These are phyloP conservation scores for Hyposoter dolosus DNA, from an alignment of 2,888 invertebrate species.

Conservation along the genomic window DNA sequence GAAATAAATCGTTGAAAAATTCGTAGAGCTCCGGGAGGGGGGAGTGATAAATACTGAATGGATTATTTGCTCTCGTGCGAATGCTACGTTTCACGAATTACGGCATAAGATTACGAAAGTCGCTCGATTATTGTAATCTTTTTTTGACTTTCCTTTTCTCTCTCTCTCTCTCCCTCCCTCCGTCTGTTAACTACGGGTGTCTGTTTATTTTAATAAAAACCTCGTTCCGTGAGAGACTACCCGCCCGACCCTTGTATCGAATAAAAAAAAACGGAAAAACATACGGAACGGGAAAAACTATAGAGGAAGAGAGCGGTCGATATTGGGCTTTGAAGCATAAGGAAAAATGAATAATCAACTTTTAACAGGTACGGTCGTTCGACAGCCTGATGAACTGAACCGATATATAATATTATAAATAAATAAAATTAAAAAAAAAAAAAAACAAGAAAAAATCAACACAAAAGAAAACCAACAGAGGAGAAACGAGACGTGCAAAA, in stretches of 20 bases:
- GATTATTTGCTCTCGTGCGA: conserved; percentile 16
- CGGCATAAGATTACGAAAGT: conserved; percentile 21
- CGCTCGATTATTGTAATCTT: conserved; percentile 24
- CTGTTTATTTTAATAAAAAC: background rate
- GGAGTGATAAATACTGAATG: background rate
- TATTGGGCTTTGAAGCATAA: conserved; percentile 42
- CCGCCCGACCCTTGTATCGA: background rate
- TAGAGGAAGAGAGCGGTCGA: conserved; percentile 45
- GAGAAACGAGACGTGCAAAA: conserved; percentile 31
- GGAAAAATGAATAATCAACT: conserved; percentile 41
- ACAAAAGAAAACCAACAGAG: conserved; percentile 3
- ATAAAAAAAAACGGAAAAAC: background rate
- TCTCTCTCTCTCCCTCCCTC: background rate
- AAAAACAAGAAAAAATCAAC: background rate
- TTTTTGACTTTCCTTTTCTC: background rate
- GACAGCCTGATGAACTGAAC: conserved; percentile 56
- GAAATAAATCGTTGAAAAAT: conserved; percentile 21
- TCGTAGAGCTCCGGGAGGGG: background rate
- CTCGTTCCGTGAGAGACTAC: background rate
- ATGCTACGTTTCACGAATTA: conserved; percentile 14
- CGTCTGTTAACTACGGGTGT: conserved; percentile 9
- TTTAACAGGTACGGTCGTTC: conserved; percentile 56
- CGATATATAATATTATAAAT: conserved; percentile 42
- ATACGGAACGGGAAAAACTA: conserved; percentile 13
- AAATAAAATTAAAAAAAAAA: conserved; percentile 1